Conservation (phyloP, 2,797 vertebrate genomes). For the Helarctos malayanus region DNA sequence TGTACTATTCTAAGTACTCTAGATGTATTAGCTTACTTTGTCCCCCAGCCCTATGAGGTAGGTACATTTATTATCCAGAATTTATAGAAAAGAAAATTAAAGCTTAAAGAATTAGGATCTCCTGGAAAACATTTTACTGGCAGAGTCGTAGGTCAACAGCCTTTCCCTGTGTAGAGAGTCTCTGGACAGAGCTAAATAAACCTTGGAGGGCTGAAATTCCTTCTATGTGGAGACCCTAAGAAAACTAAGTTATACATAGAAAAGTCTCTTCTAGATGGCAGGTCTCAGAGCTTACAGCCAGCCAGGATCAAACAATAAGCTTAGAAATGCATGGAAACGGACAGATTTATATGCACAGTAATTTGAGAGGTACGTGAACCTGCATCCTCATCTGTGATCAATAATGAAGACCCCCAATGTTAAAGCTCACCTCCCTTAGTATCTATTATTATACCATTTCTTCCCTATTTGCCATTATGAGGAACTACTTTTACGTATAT, state of each 20-base stretch:
- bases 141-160: background rate
- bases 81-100: background rate
- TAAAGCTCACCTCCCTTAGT: background rate
- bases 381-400: background rate
- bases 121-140: background rate
- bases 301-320: background rate
- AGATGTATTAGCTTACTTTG: background rate
- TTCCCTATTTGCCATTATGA: background rate
- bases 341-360: background rate
- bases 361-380: background rate
- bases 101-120: conserved; percentile 43
- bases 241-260: background rate
- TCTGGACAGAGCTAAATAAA: background rate
- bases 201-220: background rate
- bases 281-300: background rate
- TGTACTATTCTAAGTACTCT: background rate
- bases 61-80: background rate
- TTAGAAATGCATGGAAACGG: background rate
- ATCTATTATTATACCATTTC: background rate
- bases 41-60: background rate
- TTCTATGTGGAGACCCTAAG: background rate
- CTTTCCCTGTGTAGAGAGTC: background rate
- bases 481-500: background rate
- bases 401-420: background rate
- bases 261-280: background rate